Evolutionary conservation across 1,140 invertebrate species (phyloP), one percentile per base, ranked within the genome.

Genomic region (Octopus sinensis): DNA sequence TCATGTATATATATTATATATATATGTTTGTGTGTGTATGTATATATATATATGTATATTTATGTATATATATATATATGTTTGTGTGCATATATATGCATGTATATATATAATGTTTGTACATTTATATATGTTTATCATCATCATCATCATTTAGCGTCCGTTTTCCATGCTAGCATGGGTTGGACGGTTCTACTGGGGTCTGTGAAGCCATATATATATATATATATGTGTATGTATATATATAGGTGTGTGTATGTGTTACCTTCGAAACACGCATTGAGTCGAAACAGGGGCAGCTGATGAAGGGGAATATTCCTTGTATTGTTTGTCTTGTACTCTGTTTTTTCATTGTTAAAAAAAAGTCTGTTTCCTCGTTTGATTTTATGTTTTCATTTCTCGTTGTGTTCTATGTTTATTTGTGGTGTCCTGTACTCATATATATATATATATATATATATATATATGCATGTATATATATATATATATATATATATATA

Each of bases 201-300:
- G 56, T 62, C 6, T 62, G 56, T 62, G 56, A 7, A 17, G 6
- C 6, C 17, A 62, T 62, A 62, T 62, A 62, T 62, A 53, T 73
- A 23, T 75, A 54, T 81, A 23, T 73, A 54, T 30, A 53, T 81
- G 80, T 71, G 51, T 81, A 73, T 52, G 80, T 81, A 52, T 76
- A 52, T 75, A 73, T 81, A 73, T 76, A 51, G 75, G 80, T 76
- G 80, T 81, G 12, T 76, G 80, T 76, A 43, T 81, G 80, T 76
- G 52, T 81, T 53, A 9, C 52, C 30, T n/a, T n/a, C n/a, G n/a
- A n/a, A n/a, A n/a, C n/a, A n/a, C n/a, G n/a, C n/a, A n/a, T n/a
- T n/a, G n/a, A n/a, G n/a, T n/a, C n/a, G n/a, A n/a, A n/a, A n/a
- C n/a, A n/a, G n/a, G n/a, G n/a, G n/a, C n/a, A n/a, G n/a, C n/a